phyloP scores from a whole-genome alignment of 92 coral and sea anemone species.

The Palythoa heliodiscus region DNA sequence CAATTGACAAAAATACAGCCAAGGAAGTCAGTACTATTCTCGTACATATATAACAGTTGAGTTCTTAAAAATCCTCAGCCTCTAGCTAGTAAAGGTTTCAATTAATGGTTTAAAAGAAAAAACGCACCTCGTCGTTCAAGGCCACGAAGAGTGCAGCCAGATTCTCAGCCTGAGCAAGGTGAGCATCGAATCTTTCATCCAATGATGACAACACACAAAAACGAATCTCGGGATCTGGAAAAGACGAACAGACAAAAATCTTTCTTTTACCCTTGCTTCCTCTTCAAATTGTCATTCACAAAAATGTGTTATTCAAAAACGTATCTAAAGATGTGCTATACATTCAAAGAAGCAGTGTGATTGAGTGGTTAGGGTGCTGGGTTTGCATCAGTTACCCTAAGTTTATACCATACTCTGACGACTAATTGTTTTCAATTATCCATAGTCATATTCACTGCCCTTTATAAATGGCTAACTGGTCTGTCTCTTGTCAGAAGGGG shows the following conservation, averaged over 20 bases:
- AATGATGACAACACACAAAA: slow-evolving; percentile 93
- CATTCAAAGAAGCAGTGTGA: too few species aligned
- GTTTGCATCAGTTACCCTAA: too few species aligned
- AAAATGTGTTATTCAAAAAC: background rate
- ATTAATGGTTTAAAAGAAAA: background rate
- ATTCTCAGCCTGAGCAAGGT: slow-evolving; percentile 97
- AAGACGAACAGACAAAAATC: background rate
- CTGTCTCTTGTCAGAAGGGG: too few species aligned
- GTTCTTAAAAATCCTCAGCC: background rate
- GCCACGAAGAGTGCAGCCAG: slow-evolving; percentile 96
- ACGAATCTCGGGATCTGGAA: slow-evolving; percentile 94
- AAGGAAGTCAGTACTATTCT: too few species aligned
- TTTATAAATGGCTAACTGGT: too few species aligned
- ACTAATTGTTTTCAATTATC: too few species aligned
- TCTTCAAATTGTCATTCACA: background rate
- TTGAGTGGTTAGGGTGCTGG: too few species aligned
- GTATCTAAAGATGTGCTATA: background rate
- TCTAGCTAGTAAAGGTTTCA: background rate
- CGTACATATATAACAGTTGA: too few species aligned
- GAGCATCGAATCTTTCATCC: slow-evolving; percentile 99
- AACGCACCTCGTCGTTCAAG: slow-evolving; percentile 88
- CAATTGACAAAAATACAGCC: too few species aligned
- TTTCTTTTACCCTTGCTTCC: background rate
- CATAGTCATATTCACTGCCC: background rate
- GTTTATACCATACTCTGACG: too few species aligned